phyloP scores from a whole-genome alignment of 1,140 invertebrate species.

The Sinella curviseta region DNA sequence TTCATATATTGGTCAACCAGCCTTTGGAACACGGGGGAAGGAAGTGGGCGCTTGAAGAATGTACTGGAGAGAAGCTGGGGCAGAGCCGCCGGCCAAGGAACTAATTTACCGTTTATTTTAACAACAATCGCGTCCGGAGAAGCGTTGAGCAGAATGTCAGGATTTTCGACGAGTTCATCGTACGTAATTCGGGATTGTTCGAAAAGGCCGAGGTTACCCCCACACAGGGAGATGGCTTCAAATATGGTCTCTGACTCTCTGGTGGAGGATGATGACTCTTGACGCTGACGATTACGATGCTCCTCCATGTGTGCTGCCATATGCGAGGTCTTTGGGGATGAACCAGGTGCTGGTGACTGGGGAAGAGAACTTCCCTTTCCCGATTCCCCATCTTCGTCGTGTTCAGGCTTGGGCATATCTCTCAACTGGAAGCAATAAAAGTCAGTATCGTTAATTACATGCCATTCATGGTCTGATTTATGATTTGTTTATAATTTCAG shows the following conservation, averaged over 20 bases:
- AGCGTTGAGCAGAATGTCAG: constrained; percentile 71
- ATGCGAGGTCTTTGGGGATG: constrained; percentile 41
- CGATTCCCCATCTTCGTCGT: constrained; percentile 90
- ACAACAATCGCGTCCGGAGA: constrained; percentile 76
- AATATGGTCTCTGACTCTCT: constrained; percentile 22
- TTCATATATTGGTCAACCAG: constrained; percentile 45
- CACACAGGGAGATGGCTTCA: constrained; percentile 73
- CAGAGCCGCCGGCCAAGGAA: constrained; percentile 83
- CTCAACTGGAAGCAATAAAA: constrained; percentile 9
- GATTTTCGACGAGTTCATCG: constrained; percentile 80
- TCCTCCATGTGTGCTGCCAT: constrained; percentile 37
- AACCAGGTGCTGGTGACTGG: constrained; percentile 70
- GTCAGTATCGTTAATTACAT: background rate
- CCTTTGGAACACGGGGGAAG: constrained; percentile 53
- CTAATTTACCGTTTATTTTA: constrained; percentile 81
- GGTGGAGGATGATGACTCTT: background rate
- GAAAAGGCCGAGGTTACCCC: constrained; percentile 68
- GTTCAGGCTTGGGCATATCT: constrained; percentile 32
- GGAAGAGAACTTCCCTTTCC: constrained; percentile 91
- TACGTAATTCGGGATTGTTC: constrained; percentile 73
- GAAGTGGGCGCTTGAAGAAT: constrained; percentile 78
- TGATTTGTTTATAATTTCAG: background rate
- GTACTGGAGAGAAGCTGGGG: constrained; percentile 82
- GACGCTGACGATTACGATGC: background rate
- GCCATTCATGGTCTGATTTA: background rate